Base-by-base conservation (phyloP, 2,113 vertebrate species). In the Zosterops borbonicus region DNA sequence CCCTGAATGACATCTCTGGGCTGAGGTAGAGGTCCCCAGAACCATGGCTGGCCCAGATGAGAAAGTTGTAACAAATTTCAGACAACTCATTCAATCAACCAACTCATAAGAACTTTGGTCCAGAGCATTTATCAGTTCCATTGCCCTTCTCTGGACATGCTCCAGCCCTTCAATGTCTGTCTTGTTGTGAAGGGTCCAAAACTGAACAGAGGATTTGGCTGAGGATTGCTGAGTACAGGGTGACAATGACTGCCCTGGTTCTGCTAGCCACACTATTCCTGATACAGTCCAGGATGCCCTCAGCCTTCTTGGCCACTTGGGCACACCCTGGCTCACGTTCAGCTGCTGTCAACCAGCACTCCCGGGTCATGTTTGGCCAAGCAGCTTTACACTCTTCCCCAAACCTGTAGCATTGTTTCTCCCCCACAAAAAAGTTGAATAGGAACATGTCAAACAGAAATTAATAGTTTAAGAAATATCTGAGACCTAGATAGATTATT, bases 191-290 rank as follows among this genome's bases (percentile, higher is more conserved):
- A 10, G 21, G 9, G 17, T 41, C n/a, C 25, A 55, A 69, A 83
- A 76, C 14, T 31, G 17, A 55, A 8, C 8, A 31, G 6, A 76
- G 14, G 47, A 41, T 62, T 69, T 27, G 25, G 31, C 12, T 55
- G 41, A 47, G 9, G 11, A 29, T 1, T 62, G 21, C 17, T 0
- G 0, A 35, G 13, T 12, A 47, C 2, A 22, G 17, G 9, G 29
- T 1, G 16, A 6, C 9, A 83, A 4, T 27, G n/a, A 0, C n/a
- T 47, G 41, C 11, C 29, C 39, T 60, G 9, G 1, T 46, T 33
- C n/a, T 82, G 33, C 53, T 82, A 41, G 41, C n/a, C 29, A 13
- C n/a, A 5, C 8, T 9, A 8, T 5, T 53, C 5, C 17, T 47
- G 29, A 27, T 4, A 1, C 4, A 62, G 9, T 11, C 39, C 78